Percentiles rank a stretch among this genome's conserved stretches.
Conservation (phyloP, 2,888 invertebrate species). For the Glaucopsyche alexis region DNA sequence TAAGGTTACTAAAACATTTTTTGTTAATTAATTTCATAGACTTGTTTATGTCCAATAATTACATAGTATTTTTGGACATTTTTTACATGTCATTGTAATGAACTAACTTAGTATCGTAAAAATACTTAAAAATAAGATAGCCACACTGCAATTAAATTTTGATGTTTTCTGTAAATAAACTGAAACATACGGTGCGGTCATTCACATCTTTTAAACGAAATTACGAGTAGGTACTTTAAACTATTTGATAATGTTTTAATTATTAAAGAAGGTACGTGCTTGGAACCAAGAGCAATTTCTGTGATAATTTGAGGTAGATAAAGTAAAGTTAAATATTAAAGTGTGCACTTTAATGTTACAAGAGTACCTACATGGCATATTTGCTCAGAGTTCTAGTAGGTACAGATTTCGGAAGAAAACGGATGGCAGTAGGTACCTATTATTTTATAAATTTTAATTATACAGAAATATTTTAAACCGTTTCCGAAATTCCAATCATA, state of each 20-base stretch:
- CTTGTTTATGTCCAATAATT: not conserved
- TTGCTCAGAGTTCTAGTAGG: too few relatives aligned
- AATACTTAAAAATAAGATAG: constrained; percentile 11
- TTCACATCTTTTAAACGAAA: constrained; percentile 7
- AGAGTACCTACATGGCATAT: not conserved
- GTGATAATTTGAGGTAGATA: not conserved
- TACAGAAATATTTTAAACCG: too few relatives aligned
- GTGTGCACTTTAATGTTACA: not conserved
- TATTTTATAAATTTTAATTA: too few relatives aligned
- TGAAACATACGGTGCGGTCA: constrained; percentile 4
- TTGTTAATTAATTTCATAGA: not conserved
- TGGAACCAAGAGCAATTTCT: not conserved
- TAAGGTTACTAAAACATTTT: not conserved
- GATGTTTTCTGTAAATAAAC: constrained; percentile 13
- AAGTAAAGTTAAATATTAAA: constrained; percentile 9
- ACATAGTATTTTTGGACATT: not conserved
- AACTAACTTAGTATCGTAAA: constrained; percentile 1
- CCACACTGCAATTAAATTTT: constrained; percentile 14
- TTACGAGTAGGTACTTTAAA: constrained; percentile 1
- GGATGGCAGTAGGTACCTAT: too few relatives aligned
- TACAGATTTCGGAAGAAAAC: too few relatives aligned
- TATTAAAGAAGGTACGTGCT: not conserved
- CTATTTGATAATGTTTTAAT: constrained; percentile 3
- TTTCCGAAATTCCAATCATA: too few relatives aligned
- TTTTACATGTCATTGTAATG: constrained; percentile 15